These are phyloP conservation scores for Salpingus planirostris DNA, from an alignment of 2,888 invertebrate genomes.

Conservation along the genomic window DNA sequence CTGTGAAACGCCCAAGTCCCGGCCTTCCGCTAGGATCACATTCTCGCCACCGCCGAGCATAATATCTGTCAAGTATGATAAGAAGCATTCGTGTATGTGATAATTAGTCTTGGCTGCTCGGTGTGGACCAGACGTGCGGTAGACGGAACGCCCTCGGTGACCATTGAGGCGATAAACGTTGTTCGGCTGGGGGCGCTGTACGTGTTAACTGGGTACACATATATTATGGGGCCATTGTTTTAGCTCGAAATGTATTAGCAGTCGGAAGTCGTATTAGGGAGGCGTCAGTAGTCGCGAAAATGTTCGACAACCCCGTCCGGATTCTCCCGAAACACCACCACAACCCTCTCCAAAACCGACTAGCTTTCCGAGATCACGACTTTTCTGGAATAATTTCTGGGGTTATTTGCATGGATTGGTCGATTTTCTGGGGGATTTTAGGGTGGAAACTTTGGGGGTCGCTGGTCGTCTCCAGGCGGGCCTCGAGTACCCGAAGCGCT, in stretches of 20 bases:
- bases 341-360: no score
- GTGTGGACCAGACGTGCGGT: constrained; percentile 27
- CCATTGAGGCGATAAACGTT: constrained; percentile 15
- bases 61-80: constrained; percentile 43
- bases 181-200: constrained; percentile 21
- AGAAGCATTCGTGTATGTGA: constrained; percentile 42
- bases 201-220: constrained; percentile 34
- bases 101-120: constrained; percentile 39
- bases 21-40: no score
- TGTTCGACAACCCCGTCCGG: no score
- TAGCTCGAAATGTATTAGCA: constrained; percentile 32
- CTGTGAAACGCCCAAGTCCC: no score
- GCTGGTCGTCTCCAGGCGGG: constrained; percentile 11
- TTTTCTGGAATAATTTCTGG: not conserved
- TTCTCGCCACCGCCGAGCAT: constrained; percentile 30
- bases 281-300: constrained; percentile 16
- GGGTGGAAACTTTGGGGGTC: constrained; percentile 6
- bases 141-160: constrained; percentile 16
- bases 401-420: not conserved
- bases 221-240: constrained; percentile 37
- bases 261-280: constrained; percentile 19
- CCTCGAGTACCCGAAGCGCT: constrained; percentile 11
- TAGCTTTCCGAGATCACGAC: no score
- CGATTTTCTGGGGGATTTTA: not conserved
- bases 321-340: no score